Base-by-base conservation (phyloP, 30 jellyfish, hydroid and myxozoan genomes). In the Rhopilema esculentum region DNA sequence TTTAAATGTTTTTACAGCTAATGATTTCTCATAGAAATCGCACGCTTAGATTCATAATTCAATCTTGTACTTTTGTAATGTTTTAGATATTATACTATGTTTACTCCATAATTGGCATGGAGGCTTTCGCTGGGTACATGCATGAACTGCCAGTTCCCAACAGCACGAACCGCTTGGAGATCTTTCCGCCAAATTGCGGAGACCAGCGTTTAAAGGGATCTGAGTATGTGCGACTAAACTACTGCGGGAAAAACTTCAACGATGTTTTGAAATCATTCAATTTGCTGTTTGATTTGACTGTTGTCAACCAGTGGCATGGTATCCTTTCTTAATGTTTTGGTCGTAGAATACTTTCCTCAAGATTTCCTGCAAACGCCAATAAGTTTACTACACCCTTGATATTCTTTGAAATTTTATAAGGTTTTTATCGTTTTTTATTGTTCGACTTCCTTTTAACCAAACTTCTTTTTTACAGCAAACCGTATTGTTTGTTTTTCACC, bases 221-320 rank as follows among this genome's bases (percentile, higher is more conserved):
- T 0, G 97, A 87, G 52, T 95, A 79, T 63, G 89, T 50, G 8
- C 85, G 99, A 50, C 89, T 95, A 85, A 68, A 79, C 4, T 95
- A 95, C 66, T 95, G 99, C 83, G 99, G 97, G 48, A 90, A 83
- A 87, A 95, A 95, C 71, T 95, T 95, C 87, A 95, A 95, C 74
- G 88, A 95, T 61, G 94, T 95, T 23, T 50, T 95, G 77, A 95
- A 95, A 32, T 91, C 99, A 16, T 95, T 82, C 92, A 90, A 30
- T 48, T 57, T 86, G 22, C 85, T 95, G 66, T 91, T 95, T 52
- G 99, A 95, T 51, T 84, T 95, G 89, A 95, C 97, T 31, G 97
- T 90, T 26, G 99, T 95, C 84, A 95, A 95, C 63, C 99, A 95
- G 68, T 95, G 99, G 99, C 99, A 95, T 77, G 90, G 99, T 95